Evolutionary conservation across 2,113 vertebrate species (phyloP).

Genomic region (Catharus fuscescens): DNA sequence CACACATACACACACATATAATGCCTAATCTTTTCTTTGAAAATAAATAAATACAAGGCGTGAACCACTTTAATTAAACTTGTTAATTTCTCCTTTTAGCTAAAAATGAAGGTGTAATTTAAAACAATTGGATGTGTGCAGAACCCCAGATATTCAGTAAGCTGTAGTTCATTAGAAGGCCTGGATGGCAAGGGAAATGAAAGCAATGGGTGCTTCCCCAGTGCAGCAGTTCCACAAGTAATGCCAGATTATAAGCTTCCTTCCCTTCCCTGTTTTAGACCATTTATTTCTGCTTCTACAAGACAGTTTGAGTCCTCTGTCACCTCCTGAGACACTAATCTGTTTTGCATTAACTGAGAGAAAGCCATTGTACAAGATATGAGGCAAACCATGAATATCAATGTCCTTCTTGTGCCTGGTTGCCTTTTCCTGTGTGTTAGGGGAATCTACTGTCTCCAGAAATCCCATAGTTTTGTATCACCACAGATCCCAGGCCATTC

Average conservation of each 20-base stretch:
- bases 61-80: background rate
- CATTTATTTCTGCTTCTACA: background rate
- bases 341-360: background rate
- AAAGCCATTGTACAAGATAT: background rate
- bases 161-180: background rate
- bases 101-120: background rate
- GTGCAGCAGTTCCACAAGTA: background rate
- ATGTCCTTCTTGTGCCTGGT: background rate
- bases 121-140: background rate
- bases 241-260: background rate
- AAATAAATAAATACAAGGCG: background rate
- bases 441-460: background rate
- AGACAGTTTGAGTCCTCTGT: background rate
- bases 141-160: background rate
- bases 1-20: too few species aligned
- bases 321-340: background rate
- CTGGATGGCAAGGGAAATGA: background rate
- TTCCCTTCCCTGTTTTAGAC: background rate
- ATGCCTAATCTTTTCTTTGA: background rate
- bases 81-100: background rate
- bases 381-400: background rate
- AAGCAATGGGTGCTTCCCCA: background rate
- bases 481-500: background rate
- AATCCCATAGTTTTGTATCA: background rate
- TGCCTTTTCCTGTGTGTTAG: background rate